Evolutionary conservation across 2,888 invertebrate species (phyloP), one percentile per base, ranked within the genome.

Genomic region (Drosophila trichaetosa): DNA sequence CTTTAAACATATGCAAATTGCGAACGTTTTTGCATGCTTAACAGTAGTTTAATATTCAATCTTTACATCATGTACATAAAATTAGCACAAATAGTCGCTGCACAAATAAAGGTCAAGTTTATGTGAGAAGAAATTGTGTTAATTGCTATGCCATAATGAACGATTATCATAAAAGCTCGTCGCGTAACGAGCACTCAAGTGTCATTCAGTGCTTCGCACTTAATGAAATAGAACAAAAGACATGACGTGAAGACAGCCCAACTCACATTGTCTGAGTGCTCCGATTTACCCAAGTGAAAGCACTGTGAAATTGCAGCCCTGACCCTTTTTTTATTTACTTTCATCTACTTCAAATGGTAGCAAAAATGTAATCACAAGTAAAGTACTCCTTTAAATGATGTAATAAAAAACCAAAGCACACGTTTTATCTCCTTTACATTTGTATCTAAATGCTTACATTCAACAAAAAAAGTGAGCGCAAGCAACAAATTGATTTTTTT

Each of bases 31-130:
- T 5, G 24, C n/a, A 36, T 31, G n/a, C 13, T 38, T 18, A 58
- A n/a, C 11, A 6, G 27, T 46, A 16, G 13, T 29, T 48, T 42
- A 54, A 76, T 65, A 69, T 64, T 53, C 49, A 63, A 63, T 42
- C 21, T 49, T 18, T 11, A 29, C 18, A 27, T 18, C 8, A 49
- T 27, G 18, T 18, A 56, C 62, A 69, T 68, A 21, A 65, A 11
- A 51, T 53, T 62, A 46, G 46, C 33, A 10, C 13, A 57, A 42
- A 27, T 31, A 61, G 40, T 34, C 24, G 36, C 24, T 24, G 40
- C 27, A 34, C 46, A 21, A 29, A 61, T 64, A 51, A 51, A 58
- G 88, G 86, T 81, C 86, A 85, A 85, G 81, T 83, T 87, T 80
- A 56, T 71, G 67, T 46, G 36, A 36, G 29, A 56, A 67, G 53